These are phyloP conservation scores for Napeogenes sylphis DNA, from an alignment of 2,888 invertebrate species.

Conservation along the genomic window DNA sequence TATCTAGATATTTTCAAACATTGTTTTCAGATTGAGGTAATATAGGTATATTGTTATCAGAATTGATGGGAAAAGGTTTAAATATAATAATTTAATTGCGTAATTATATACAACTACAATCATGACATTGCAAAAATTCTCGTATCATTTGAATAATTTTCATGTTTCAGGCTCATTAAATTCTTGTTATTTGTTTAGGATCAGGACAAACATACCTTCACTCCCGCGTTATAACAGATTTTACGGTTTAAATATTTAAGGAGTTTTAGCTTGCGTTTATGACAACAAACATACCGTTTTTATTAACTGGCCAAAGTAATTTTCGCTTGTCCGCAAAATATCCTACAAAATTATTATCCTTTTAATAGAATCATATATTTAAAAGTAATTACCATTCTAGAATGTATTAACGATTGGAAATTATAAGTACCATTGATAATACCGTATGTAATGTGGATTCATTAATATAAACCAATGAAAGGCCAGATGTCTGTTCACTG, in stretches of 20 bases:
- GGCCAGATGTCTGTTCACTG: slow-evolving; percentile 60
- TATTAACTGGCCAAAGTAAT: slow-evolving; percentile 37
- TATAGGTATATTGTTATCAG: too few relatives aligned
- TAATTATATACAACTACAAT: neutral
- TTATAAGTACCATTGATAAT: slow-evolving; percentile 26
- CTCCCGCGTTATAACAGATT: slow-evolving; percentile 66
- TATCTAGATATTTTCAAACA: too few relatives aligned
- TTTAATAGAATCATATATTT: neutral
- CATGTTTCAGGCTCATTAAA: slow-evolving; percentile 65
- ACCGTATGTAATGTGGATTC: slow-evolving; percentile 27
- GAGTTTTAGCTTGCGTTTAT: slow-evolving; percentile 60
- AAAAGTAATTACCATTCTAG: slow-evolving; percentile 2
- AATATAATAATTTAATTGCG: too few relatives aligned
- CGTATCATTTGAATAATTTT: slow-evolving; percentile 31
- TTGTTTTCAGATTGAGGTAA: too few relatives aligned
- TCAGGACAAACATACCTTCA: slow-evolving; percentile 64
- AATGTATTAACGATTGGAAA: slow-evolving; percentile 18
- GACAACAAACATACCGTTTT: slow-evolving; percentile 59
- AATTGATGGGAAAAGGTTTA: too few relatives aligned
- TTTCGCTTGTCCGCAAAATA: slow-evolving; percentile 2
- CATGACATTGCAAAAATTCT: neutral
- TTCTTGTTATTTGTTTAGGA: slow-evolving; percentile 71
- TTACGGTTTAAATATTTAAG: slow-evolving; percentile 71
- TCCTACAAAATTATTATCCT: slow-evolving; percentile 4
- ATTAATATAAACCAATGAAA: slow-evolving; percentile 43